Base-by-base conservation (phyloP, 2,888 invertebrate genomes). In the Chymomyza fuscimana region DNA sequence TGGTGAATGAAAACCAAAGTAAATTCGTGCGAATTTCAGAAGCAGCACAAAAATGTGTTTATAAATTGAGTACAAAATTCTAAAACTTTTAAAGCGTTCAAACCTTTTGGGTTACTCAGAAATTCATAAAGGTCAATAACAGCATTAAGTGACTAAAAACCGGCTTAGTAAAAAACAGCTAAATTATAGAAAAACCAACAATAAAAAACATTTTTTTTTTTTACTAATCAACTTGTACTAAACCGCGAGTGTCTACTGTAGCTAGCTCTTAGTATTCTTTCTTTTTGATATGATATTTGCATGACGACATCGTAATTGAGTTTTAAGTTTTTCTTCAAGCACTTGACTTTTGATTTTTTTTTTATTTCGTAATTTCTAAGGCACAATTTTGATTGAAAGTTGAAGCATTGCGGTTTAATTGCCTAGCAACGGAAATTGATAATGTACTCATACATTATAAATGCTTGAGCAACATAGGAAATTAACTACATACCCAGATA, bases 331-430 rank as follows among this genome's bases (percentile, higher is more conserved):
- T 15, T 9, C 9, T 54, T 7, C n/a, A 22, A 54, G 54, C 54
- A 54, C 22, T 16, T 40, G 40, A 46, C 40, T 50, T 4, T 51
- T 9, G 22, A 3, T 25, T 25, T 25, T 40, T 65, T 32, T 9
- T 66, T 62, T 10, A n/a, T 10, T 52, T 64, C 51, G 15, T 25
- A 54, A 36, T 66, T 67, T 60, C 16, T 9, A 56, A 56, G 67
- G 62, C 74, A 77, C 69, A 36, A 62, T 16, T 64, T 60, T 65
- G 70, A 80, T 76, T 75, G 71, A 82, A 25, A 12, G 59, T 25
- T 60, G n/a, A n/a, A 10, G 32, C 32, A 12, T 32, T 15, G 50
- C 72, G 69, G 63, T 70, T 63, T 71, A 25, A 46, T 54, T 54
- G 46, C 19, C 1, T 16, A 56, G 46, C 70, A 63, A 50, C 74